Base-by-base conservation (phyloP, 2,113 vertebrate species). In the Nyctibius bracteatus region DNA sequence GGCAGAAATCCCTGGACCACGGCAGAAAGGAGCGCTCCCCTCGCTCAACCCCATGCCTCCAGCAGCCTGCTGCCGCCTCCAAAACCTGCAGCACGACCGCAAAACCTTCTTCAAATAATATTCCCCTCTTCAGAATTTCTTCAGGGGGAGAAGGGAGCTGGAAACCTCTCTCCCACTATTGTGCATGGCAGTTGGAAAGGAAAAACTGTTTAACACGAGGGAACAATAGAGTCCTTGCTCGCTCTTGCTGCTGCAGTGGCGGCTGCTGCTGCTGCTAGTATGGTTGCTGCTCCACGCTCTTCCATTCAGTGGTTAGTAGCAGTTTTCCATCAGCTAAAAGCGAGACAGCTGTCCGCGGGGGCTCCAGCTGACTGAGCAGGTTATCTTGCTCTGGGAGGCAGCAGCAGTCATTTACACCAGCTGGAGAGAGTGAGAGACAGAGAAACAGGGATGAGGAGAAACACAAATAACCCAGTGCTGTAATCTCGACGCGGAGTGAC, bases 21-120 rank as follows among this genome's bases (percentile, higher is more conserved):
- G 43, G 91, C 94, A 82, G 72, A 92, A 96, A 95, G 97, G 83
- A 86, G 88, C 44, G 86, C 96, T 97, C 97, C 96, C 97, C 92
- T 96, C 88, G 85, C 83, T 96, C 93, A 94, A 86, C 98, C 97
- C 98, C 99, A 99, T 99, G 97, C 97, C 98, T 98, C 96, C 88
- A 73, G 95, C 97, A 94, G 97, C 97, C 95, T 37, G 95, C 96
- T 93, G 98, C 98, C 17, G 43, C 73, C 44, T 78, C 96, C 92
- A 49, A 49, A 98, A 94, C 97, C 97, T 90, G 70, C 91, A 84
- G 90, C 94, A 90, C 97, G 47, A 44, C 92, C 79, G 41, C 75
- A 0, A 51, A 95, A 57, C 85, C 97, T 87, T 35, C 94, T 65
- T 8, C 81, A 1, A 57, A 41, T 2, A 46, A 49, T 23, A 37